These are phyloP conservation scores for Pygoscelis adeliae DNA, from an alignment of 2,113 vertebrate species.

Conservation along the genomic window DNA sequence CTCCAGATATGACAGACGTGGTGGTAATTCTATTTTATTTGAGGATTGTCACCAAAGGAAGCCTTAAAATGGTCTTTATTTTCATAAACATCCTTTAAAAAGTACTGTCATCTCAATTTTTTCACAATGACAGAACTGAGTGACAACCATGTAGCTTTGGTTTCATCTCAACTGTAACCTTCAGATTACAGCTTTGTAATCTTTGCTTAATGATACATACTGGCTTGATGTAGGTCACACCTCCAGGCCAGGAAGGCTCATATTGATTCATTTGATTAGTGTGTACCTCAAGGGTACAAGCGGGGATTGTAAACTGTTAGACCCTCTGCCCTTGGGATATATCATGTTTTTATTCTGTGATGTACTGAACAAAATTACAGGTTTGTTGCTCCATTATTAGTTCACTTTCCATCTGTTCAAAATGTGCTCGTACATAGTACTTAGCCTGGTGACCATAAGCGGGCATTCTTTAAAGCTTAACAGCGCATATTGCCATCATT, in stretches of 20 bases:
- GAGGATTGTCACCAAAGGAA: background rate
- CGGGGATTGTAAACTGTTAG: constrained; percentile 20
- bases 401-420: constrained; percentile 15
- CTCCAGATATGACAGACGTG: fast-evolving
- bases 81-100: background rate
- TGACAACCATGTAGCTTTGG: background rate
- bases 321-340: constrained; percentile 33
- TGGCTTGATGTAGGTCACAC: background rate
- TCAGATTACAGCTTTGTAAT: constrained; percentile 8
- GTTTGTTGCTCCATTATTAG: constrained; percentile 11
- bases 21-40: background rate
- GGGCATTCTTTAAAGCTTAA: background rate
- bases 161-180: background rate
- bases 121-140: background rate
- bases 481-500: background rate
- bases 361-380: background rate
- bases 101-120: background rate
- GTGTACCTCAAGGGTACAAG: background rate
- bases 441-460: background rate
- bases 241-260: background rate
- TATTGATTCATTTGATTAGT: constrained; percentile 50
- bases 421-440: background rate
- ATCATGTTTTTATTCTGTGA: constrained; percentile 12
- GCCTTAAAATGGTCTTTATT: background rate
- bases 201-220: background rate